These are phyloP conservation scores for Premnoplex brunnescens DNA, from an alignment of 2,797 vertebrate species.

Conservation along the genomic window DNA sequence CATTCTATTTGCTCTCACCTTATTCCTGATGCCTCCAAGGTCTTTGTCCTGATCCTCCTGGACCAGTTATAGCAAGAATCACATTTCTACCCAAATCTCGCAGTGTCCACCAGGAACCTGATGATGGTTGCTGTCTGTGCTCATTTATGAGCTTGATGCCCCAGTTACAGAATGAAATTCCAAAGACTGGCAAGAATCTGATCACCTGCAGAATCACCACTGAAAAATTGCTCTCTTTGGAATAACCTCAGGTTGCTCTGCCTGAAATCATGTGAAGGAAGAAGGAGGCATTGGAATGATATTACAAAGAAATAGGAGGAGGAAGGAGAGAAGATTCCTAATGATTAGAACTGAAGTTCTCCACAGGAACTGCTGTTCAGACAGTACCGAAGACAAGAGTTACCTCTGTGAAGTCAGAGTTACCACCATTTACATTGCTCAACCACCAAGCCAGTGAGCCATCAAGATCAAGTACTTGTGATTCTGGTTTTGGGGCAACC, in stretches of 20 bases:
- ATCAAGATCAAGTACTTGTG: background rate
- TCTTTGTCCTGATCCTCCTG: background rate
- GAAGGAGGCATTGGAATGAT: background rate
- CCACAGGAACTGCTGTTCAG: background rate
- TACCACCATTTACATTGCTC: background rate
- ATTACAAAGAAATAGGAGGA: background rate
- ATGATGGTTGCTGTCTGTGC: background rate
- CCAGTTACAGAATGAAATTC: background rate
- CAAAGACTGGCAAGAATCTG: background rate
- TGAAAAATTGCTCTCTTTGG: background rate
- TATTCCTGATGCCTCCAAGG: background rate
- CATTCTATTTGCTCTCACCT: background rate
- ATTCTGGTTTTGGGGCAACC: conserved; percentile 5
- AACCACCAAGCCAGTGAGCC: background rate
- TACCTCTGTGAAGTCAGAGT: background rate
- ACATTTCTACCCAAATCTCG: background rate
- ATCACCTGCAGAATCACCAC: background rate
- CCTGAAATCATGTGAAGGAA: background rate
- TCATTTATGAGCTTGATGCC: background rate
- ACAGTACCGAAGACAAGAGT: background rate
- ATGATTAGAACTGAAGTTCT: background rate
- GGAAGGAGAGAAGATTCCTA: background rate
- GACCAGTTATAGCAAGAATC: background rate
- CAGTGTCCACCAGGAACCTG: background rate
- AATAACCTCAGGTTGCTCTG: background rate